Evolutionary conservation across 2,888 invertebrate genomes (phyloP).

Genomic region (Pristionchus exspectatus): DNA sequence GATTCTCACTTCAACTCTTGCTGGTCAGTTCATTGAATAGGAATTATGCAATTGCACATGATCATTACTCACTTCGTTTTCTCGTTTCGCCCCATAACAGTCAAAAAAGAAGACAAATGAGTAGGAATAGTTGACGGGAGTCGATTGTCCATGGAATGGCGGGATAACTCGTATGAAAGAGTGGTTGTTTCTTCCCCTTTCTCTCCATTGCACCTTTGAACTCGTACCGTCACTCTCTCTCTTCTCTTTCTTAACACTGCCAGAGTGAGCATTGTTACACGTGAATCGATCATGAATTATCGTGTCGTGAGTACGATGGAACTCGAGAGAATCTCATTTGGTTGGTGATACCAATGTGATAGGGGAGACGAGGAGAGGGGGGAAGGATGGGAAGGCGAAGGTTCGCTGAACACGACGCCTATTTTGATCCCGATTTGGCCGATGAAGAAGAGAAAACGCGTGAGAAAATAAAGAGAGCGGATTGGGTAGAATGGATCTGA

Average conservation of each 20-base stretch:
- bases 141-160: conserved; percentile 40
- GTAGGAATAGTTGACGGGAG: conserved; percentile 17
- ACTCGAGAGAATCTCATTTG: neutral
- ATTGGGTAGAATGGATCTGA: conserved; percentile 66
- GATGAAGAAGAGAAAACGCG: conserved; percentile 17
- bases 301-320: conserved; percentile 2
- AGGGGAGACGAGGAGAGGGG: neutral
- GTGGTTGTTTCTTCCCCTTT: neutral
- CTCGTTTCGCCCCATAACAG: neutral
- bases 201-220: conserved; percentile 35
- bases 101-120: neutral
- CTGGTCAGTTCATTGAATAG: conserved; percentile 11
- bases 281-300: conserved; percentile 48
- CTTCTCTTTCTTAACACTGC: neutral
- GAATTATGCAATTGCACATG: conserved; percentile 9
- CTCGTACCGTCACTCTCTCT: neutral
- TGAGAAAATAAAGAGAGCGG: neutral
- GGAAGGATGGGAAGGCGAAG: neutral
- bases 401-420: conserved; percentile 16
- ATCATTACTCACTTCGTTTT: neutral
- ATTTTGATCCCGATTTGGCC: conserved; percentile 25
- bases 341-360: neutral
- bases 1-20: conserved; percentile 37
- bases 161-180: conserved; percentile 42
- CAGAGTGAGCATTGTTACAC: neutral